Evolutionary conservation across 2,888 invertebrate species (phyloP).

Genomic region (Pheosia tremula): DNA sequence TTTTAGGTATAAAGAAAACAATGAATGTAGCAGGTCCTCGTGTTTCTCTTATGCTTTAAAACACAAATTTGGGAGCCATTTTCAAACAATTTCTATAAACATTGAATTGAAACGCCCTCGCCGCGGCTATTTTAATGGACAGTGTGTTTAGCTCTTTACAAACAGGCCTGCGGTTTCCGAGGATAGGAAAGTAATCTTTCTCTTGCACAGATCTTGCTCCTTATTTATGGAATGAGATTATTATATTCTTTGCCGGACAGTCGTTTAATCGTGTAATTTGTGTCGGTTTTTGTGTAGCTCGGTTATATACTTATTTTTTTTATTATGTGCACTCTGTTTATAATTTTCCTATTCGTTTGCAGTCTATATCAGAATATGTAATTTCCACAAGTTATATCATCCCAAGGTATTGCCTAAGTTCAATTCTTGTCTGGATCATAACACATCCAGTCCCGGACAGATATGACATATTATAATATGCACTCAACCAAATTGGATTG

Average conservation of each 20-base stretch:
- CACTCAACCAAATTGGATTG: conserved; percentile 34
- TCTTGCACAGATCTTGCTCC: conserved; percentile 45
- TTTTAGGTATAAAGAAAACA: too few species aligned
- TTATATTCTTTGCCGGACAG: conserved; percentile 41
- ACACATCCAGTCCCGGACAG: not conserved
- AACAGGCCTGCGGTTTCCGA: conserved; percentile 38
- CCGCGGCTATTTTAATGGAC: not conserved
- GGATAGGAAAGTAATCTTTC: conserved; percentile 47
- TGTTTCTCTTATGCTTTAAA: too few species aligned
- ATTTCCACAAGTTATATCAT: too few species aligned
- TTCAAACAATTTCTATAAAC: too few species aligned
- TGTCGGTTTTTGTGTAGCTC: conserved; percentile 5
- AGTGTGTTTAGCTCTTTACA: conserved; percentile 9
- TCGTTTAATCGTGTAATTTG: conserved; percentile 33
- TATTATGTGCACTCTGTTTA: too few species aligned
- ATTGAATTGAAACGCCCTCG: not conserved
- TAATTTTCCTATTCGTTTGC: too few species aligned
- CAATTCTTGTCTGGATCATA: too few species aligned
- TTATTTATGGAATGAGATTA: conserved; percentile 51
- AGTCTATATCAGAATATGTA: too few species aligned
- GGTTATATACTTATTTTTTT: not conserved
- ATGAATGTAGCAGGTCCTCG: too few species aligned
- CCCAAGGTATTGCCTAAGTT: too few species aligned
- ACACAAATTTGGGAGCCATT: too few species aligned
- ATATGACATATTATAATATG: conserved; percentile 8